Evolutionary conservation across 2,113 vertebrate genomes (phyloP).

Genomic region (Paradisaea rubra): DNA sequence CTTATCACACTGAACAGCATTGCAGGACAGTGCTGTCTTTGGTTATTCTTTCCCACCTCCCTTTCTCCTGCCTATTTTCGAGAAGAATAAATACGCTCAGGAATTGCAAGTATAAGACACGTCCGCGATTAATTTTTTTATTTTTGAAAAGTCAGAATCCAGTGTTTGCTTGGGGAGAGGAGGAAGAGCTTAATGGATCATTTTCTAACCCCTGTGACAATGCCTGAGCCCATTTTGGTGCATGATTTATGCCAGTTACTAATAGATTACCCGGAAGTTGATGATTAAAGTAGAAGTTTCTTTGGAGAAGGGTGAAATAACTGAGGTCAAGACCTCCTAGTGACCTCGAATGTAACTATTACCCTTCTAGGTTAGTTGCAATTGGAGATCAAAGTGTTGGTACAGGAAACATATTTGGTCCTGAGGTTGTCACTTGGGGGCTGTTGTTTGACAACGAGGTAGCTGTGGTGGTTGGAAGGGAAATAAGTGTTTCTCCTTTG

Average conservation of each 20-base stretch:
- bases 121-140: not conserved
- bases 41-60: not conserved
- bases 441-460: not conserved
- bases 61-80: not conserved
- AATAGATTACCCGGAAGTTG: slow-evolving; percentile 46
- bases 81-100: not conserved
- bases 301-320: slow-evolving; percentile 50
- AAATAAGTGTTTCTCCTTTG: not conserved
- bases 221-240: not conserved
- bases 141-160: not conserved
- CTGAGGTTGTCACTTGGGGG: slow-evolving; percentile 22
- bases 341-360: slow-evolving; percentile 64
- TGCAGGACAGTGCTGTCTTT: not conserved
- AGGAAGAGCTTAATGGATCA: not conserved
- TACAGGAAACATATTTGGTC: slow-evolving; percentile 52
- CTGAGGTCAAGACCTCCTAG: slow-evolving; percentile 49
- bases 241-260: slow-evolving; percentile 39
- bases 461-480: not conserved
- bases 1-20: not conserved
- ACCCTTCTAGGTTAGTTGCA: slow-evolving; percentile 58
- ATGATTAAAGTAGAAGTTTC: slow-evolving; percentile 57
- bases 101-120: not conserved
- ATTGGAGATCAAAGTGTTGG: slow-evolving; percentile 65
- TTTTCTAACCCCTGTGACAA: not conserved
- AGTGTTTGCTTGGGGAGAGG: not conserved